Evolutionary conservation across 2,113 vertebrate species (phyloP).

Genomic region (Heterocephalus glaber): DNA sequence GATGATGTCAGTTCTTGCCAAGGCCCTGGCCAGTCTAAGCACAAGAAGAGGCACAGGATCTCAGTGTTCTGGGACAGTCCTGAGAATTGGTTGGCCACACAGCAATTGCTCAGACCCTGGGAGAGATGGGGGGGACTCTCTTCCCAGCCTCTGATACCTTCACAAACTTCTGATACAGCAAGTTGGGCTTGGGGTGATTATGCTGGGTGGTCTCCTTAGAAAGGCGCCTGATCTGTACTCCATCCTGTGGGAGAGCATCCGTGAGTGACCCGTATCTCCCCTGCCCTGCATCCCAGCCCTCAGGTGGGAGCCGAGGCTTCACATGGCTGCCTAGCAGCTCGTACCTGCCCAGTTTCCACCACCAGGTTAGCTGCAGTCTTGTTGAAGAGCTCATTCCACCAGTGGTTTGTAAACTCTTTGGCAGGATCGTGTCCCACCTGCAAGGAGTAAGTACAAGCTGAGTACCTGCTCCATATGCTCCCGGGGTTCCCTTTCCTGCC

Average conservation of each 20-base stretch:
- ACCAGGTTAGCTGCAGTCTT: slow-evolving; percentile 90
- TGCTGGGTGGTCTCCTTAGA: slow-evolving; percentile 84
- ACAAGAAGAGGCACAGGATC: background rate
- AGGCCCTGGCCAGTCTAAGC: background rate
- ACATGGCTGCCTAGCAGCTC: background rate
- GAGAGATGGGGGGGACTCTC: background rate
- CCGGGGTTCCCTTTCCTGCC: background rate
- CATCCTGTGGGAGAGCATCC: slow-evolving; percentile 84
- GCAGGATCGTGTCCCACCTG: slow-evolving; percentile 93
- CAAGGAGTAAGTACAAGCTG: background rate
- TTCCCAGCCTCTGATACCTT: slow-evolving; percentile 85
- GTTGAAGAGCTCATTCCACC: slow-evolving; percentile 98
- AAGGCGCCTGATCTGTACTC: slow-evolving; percentile 87
- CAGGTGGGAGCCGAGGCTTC: too few species aligned
- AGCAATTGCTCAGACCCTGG: background rate
- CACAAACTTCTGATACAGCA: slow-evolving; percentile 93
- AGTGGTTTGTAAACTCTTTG: slow-evolving; percentile 94
- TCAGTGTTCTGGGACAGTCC: background rate
- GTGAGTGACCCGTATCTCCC: background rate
- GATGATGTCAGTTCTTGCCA: background rate
- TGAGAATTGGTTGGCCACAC: background rate
- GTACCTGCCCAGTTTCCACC: slow-evolving; percentile 89
- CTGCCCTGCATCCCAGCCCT: rapidly evolving
- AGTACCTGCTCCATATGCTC: background rate
- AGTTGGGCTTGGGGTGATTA: slow-evolving; percentile 83